A percentile compares a stretch with the other conserved stretches of the same genome.
Evolutionary conservation across 2,888 invertebrate species (phyloP).

Genomic region (Rotaria socialis): DNA sequence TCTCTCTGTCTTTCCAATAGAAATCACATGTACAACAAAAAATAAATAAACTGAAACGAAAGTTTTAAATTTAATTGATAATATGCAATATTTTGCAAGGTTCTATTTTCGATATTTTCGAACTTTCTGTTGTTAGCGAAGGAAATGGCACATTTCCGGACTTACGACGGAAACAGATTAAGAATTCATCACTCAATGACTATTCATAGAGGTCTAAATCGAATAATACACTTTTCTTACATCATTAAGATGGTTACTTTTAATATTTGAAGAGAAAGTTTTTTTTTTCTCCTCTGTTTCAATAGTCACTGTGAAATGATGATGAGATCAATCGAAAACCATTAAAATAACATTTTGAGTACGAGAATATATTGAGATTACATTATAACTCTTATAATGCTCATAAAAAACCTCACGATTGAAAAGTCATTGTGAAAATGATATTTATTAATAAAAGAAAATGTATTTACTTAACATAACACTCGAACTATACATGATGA

Average conservation of each 20-base stretch:
- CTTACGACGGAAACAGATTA: neutral
- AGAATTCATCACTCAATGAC: neutral
- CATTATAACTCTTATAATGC: too few species aligned
- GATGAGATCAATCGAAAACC: too few species aligned
- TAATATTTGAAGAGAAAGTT: too few species aligned
- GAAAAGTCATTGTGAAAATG: neutral
- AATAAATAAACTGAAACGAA: neutral
- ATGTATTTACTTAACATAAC: neutral
- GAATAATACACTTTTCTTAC: neutral
- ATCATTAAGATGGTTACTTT: neutral
- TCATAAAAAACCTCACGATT: too few species aligned
- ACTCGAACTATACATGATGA: neutral
- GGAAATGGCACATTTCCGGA: neutral
- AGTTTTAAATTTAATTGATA: neutral
- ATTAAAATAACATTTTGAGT: too few species aligned
- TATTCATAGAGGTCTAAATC: neutral
- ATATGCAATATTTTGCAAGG: neutral
- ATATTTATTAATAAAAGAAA: neutral
- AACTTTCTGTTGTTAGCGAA: neutral
- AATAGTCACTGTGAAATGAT: too few species aligned
- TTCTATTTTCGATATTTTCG: too few species aligned
- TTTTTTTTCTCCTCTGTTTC: too few species aligned
- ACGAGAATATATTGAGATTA: too few species aligned
- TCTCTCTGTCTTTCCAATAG: neutral
- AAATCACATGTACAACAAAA: neutral